These are phyloP conservation scores for Euzophera pinguis DNA, from an alignment of 2,888 invertebrate species.

Conservation along the genomic window DNA sequence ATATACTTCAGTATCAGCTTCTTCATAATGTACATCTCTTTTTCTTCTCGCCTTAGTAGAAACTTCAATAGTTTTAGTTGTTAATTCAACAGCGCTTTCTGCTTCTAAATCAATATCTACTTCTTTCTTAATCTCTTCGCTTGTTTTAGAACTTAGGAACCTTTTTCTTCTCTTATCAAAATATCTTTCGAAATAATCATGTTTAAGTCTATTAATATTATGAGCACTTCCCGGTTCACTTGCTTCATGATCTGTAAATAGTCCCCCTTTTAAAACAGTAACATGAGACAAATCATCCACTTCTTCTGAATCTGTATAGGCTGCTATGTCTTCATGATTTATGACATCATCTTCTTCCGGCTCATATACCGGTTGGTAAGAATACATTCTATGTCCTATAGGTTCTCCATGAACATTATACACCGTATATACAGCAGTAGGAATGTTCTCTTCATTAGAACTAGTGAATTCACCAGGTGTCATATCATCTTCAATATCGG, in stretches of 20 bases:
- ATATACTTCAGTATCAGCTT: slow-evolving; percentile 44
- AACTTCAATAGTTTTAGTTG: slow-evolving; percentile 33
- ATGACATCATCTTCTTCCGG: slow-evolving; percentile 62
- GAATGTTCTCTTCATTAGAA: slow-evolving; percentile 51
- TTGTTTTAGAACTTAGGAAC: slow-evolving; percentile 48
- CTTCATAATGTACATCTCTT: slow-evolving; percentile 47
- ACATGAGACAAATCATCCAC: slow-evolving; percentile 49
- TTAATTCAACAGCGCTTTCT: slow-evolving; percentile 36
- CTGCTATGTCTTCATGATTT: slow-evolving; percentile 48
- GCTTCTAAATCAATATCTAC: slow-evolving; percentile 46
- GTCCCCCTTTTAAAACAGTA: slow-evolving; percentile 69
- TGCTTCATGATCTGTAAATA: slow-evolving; percentile 49
- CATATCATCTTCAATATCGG: slow-evolving; percentile 51
- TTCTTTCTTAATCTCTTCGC: slow-evolving; percentile 42
- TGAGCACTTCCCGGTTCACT: slow-evolving; percentile 37
- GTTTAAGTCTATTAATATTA: slow-evolving; percentile 64
- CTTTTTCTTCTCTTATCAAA: slow-evolving; percentile 66
- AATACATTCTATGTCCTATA: slow-evolving; percentile 68
- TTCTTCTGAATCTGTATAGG: slow-evolving; percentile 53
- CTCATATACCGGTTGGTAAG: slow-evolving; percentile 72
- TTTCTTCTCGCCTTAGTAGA: slow-evolving; percentile 45
- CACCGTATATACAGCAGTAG: slow-evolving; percentile 69
- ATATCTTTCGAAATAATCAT: slow-evolving; percentile 68
- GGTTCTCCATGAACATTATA: slow-evolving; percentile 73
- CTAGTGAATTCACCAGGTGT: slow-evolving; percentile 34